Conservation (phyloP, 1,140 invertebrate genomes). For the Drosophila oshimai region DNA sequence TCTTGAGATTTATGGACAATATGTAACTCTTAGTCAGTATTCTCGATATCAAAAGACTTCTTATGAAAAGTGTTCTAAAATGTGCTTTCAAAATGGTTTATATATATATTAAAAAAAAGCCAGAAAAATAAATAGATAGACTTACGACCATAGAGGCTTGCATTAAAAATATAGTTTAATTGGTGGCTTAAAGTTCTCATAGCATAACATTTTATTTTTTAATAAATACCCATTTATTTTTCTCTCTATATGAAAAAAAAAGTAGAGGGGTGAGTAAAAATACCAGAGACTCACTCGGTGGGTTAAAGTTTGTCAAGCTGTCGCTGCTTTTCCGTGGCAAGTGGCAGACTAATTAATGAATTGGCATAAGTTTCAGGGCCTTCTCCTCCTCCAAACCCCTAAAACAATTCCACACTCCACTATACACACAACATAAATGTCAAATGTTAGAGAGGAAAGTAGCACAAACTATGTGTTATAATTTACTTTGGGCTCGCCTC, state of each 20-base stretch:
- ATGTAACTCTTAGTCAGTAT: too few species aligned
- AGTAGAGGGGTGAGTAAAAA: not conserved
- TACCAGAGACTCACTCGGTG: not conserved
- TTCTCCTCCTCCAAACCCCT: not conserved
- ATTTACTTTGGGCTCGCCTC: constrained; percentile 4
- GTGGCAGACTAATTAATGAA: constrained; percentile 77
- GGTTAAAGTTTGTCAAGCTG: constrained; percentile 55
- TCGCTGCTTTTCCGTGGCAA: constrained; percentile 49
- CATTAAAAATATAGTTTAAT: too few species aligned
- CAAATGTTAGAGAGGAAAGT: constrained; percentile 2
- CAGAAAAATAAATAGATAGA: too few species aligned
- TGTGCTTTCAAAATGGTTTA: too few species aligned
- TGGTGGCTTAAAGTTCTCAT: too few species aligned
- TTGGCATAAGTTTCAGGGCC: constrained; percentile 72
- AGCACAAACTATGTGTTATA: constrained; percentile 9
- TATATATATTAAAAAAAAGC: too few species aligned
- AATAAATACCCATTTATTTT: too few species aligned
- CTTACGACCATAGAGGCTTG: too few species aligned
- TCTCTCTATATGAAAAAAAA: not conserved
- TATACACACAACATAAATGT: constrained; percentile 39
- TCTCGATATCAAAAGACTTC: too few species aligned
- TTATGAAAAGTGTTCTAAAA: too few species aligned
- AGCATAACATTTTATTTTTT: not conserved
- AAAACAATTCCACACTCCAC: not conserved
- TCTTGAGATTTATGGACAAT: too few species aligned